phyloP scores from a whole-genome alignment of 2,113 vertebrate genomes.

The Upupa epops region DNA sequence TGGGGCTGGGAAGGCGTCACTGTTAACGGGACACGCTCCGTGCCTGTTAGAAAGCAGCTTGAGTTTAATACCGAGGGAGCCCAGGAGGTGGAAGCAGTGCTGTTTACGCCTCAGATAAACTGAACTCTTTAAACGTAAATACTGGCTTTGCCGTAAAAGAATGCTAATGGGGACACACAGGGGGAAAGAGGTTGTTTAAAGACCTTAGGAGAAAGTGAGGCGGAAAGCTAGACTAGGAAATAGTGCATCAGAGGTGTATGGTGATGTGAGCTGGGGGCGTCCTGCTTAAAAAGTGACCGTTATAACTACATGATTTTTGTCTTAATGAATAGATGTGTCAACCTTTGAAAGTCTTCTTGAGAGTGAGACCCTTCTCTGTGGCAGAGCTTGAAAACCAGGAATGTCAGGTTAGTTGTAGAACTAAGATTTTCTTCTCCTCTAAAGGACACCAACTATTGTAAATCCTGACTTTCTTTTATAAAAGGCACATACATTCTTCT shows the following conservation, averaged over 20 bases:
- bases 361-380: slow-evolving; percentile 83
- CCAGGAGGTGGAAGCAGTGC: slow-evolving; percentile 61
- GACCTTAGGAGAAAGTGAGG: neutral
- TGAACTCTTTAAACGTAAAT: too few species aligned
- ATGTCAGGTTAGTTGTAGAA: slow-evolving; percentile 79
- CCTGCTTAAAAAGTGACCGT: neutral
- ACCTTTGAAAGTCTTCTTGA: slow-evolving; percentile 83
- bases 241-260: neutral
- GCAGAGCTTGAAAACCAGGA: slow-evolving; percentile 77
- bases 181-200: neutral
- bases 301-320: neutral
- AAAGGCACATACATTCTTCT: neutral
- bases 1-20: neutral
- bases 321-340: slow-evolving; percentile 46
- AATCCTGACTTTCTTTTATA: neutral
- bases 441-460: neutral
- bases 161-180: accelerated
- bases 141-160: neutral
- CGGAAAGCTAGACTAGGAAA: neutral
- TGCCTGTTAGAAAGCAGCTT: neutral
- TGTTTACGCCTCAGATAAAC: neutral
- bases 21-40: accelerated
- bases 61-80: neutral
- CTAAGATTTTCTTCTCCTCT: neutral
- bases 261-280: neutral